Evolutionary conservation across 1,140 invertebrate genomes (phyloP).

Genomic region (Bemisia tabaci): DNA sequence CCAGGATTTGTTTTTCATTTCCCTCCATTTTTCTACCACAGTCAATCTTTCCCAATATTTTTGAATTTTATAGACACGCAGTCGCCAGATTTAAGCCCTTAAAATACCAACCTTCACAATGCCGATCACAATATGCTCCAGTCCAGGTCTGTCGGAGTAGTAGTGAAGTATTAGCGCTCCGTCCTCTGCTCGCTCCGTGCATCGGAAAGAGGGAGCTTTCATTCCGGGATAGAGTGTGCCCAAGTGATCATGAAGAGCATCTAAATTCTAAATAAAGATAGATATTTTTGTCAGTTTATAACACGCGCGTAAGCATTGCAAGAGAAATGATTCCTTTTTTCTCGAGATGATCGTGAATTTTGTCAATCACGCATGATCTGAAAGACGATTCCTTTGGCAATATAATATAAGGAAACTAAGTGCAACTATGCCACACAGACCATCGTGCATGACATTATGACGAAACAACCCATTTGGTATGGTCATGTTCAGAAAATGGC

Average conservation of each 20-base stretch:
- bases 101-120: slow-evolving; percentile 84
- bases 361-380: too few relatives aligned
- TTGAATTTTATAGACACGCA: not conserved
- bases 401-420: too few relatives aligned
- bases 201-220: slow-evolving; percentile 82
- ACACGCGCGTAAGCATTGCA: too few relatives aligned
- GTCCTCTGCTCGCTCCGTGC: slow-evolving; percentile 70
- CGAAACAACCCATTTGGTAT: too few relatives aligned
- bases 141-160: slow-evolving; percentile 81
- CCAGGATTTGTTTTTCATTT: too few relatives aligned
- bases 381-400: too few relatives aligned
- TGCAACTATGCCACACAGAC: too few relatives aligned
- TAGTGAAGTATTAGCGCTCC: slow-evolving; percentile 78
- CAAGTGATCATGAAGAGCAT: slow-evolving; percentile 85
- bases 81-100: not conserved
- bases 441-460: too few relatives aligned
- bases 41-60: not conserved
- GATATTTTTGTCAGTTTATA: too few relatives aligned
- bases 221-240: slow-evolving; percentile 86
- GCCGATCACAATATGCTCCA: slow-evolving; percentile 86
- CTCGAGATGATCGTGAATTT: too few relatives aligned
- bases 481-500: too few relatives aligned
- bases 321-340: too few relatives aligned
- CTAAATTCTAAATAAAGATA: slow-evolving; percentile 86
- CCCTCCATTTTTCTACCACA: not conserved